Evolutionary conservation across 2,797 vertebrate species (phyloP), one percentile per base, ranked within the genome.

Genomic region (Natrix natrix): DNA sequence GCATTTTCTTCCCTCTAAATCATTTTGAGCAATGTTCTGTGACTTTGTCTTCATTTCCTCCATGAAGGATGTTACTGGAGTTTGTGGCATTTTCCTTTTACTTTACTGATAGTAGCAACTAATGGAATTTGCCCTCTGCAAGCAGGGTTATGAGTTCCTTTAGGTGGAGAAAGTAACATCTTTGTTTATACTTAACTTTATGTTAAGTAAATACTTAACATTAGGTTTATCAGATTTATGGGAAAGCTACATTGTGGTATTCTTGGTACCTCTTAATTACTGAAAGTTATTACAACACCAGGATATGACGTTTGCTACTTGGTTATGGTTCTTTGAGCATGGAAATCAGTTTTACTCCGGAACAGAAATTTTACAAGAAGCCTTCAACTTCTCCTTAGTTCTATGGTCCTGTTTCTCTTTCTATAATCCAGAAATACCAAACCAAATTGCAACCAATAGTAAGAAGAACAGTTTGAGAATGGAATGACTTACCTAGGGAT

Each of bases 1-100:
- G 56, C 3, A 37, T 90, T 87, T 57, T 86, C 90, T 87, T 93
- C 91, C 69, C 92, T 95, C 92, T 94, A 69, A 86, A 93, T 93
- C 94, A 94, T 93, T 95, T 90, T 86, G 90, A 94, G 88, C 92
- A 74, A 1, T 8, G 91, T 93, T 93, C 69, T 1, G 0, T 63
- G 63, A 57, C 93, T 96, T 93, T 86, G 59, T 96, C 0, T 0
- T 7, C 32, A 32, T 92, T 92, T 56, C 66, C 59, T 56, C 32
- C 48, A 1, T 88, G 52, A 7, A 90, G 17, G n/a, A 24, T 26
- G 37, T 43, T 74, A 66, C 0, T 6, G 89, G 83, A 94, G 8
- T 90, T 48, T 89, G 0, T 91, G 87, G 83, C 88, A 32, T 37
- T 43, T 93, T 94, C 94, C 91, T 26, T 93, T 78, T 61, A 88